These are phyloP conservation scores for Torymus tubicola DNA, from an alignment of 2,888 invertebrate species.

Conservation along the genomic window DNA sequence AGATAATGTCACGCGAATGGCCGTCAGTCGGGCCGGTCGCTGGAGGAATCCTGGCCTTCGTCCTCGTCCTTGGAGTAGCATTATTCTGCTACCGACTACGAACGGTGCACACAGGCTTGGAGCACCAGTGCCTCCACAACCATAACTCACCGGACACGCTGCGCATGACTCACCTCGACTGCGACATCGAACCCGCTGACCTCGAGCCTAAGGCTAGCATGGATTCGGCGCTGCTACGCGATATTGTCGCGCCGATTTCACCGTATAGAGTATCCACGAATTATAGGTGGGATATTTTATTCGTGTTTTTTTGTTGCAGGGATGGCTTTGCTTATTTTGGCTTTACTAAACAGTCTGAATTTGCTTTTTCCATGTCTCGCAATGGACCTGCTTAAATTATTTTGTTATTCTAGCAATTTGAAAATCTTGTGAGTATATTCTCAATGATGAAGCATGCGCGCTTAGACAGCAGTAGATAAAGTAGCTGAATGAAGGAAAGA, in stretches of 20 bases:
- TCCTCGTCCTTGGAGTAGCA: constrained; percentile 87
- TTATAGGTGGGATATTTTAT: constrained; percentile 75
- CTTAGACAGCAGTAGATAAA: too few species aligned
- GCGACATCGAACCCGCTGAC: constrained; percentile 80
- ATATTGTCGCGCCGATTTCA: constrained; percentile 85
- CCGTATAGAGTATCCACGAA: constrained; percentile 92
- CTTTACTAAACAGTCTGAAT: too few species aligned
- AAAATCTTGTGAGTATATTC: too few species aligned
- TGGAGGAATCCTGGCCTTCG: constrained; percentile 89
- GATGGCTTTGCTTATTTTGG: too few species aligned
- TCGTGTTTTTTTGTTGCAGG: too few species aligned
- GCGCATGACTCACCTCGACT: constrained; percentile 86
- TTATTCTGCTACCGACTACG: constrained; percentile 89
- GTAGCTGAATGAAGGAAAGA: neutral
- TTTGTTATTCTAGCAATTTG: too few species aligned
- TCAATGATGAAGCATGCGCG: too few species aligned
- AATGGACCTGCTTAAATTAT: too few species aligned
- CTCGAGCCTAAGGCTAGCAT: constrained; percentile 76
- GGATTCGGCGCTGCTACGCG: constrained; percentile 82
- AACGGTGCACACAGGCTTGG: constrained; percentile 78
- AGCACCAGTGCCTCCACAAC: constrained; percentile 75
- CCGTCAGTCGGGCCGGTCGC: constrained; percentile 91
- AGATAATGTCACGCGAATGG: constrained; percentile 70
- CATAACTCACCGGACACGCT: constrained; percentile 79
- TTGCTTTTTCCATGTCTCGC: too few species aligned